Evolutionary conservation across 2,888 invertebrate species (phyloP).

Genomic region (Chouioia cunea): DNA sequence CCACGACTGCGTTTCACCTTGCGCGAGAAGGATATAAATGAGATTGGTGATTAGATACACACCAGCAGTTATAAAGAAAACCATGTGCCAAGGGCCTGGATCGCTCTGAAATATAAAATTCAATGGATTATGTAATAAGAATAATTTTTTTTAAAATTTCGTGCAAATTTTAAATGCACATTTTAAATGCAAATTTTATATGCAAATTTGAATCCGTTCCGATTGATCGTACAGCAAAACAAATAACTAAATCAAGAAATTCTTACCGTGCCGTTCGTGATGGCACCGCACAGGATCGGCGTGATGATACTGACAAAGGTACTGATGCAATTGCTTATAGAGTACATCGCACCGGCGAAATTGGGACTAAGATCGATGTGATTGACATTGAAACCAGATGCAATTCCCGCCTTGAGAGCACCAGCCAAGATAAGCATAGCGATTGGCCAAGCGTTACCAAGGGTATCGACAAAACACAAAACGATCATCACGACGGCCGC

Average conservation of each 20-base stretch:
- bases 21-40: slow-evolving; percentile 74
- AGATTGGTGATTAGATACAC: slow-evolving; percentile 74
- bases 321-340: slow-evolving; percentile 68
- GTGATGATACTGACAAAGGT: slow-evolving; percentile 67
- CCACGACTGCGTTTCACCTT: slow-evolving; percentile 75
- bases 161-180: background rate
- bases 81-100: slow-evolving; percentile 73
- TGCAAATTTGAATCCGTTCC: no score
- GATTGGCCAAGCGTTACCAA: slow-evolving; percentile 50
- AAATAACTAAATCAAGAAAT: background rate
- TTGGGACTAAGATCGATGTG: slow-evolving; percentile 71
- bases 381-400: slow-evolving; percentile 67
- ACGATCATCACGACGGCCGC: slow-evolving; percentile 67
- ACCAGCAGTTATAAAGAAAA: slow-evolving; percentile 75
- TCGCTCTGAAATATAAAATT: slow-evolving; percentile 65
- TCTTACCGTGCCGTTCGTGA: slow-evolving; percentile 62
- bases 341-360: slow-evolving; percentile 70
- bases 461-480: slow-evolving; percentile 56
- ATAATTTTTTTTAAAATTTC: background rate
- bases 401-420: slow-evolving; percentile 60
- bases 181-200: no score
- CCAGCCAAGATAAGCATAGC: slow-evolving; percentile 60
- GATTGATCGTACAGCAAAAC: no score
- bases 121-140: background rate
- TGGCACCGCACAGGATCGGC: slow-evolving; percentile 64